Evolutionary conservation across 2,888 invertebrate species (phyloP), one percentile per base, ranked within the genome.

Genomic region (Hypomecis punctinalis): DNA sequence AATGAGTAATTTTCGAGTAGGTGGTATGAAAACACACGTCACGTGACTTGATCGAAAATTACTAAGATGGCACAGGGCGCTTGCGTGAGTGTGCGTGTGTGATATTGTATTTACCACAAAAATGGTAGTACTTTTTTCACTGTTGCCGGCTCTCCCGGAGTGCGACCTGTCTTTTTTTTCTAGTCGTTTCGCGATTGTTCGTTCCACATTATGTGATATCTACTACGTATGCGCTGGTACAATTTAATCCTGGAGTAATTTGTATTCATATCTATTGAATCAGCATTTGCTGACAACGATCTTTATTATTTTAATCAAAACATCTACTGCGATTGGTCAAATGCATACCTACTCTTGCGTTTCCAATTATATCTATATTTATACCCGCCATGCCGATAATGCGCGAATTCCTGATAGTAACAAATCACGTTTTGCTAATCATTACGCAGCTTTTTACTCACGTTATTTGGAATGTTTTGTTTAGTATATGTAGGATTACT

Each of bases 401-500:
- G 6, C 13, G 11, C 10, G 40, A 42, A 52, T 40, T 33, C 40
- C 33, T 6, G 52, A 52, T 52, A 52, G 52, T 33, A 52, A 52
- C 39, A 40, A 52, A 23, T 52, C 40, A 33, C 23, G 40, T 39
- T 51, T 10, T 40, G n/a, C 23, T 52, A 42, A 52, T 52, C 52
- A 52, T 23, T 5, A 9, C 9, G 5, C 36, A 36, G 6, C 3
- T 33, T 40, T 5, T 5, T 33, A 4, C 13, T 40, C 52, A 40
- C 40, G 11, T 52, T 52, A 40, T 40, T 52, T 40, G 9, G 8
- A 8, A 13, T 52, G 40, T 40, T 40, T 40, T 23, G 52, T 5
- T 13, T 13, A 11, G 1, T 5, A 6, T n/a, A 36, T n/a, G 23
- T 23, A 23, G 23, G 23, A 23, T 23, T 23, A 23, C 23, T 23